Percentiles rank a stretch among this genome's conserved stretches.
Conservation (phyloP, 2,888 invertebrate species). For the Andrena hattorfiana region DNA sequence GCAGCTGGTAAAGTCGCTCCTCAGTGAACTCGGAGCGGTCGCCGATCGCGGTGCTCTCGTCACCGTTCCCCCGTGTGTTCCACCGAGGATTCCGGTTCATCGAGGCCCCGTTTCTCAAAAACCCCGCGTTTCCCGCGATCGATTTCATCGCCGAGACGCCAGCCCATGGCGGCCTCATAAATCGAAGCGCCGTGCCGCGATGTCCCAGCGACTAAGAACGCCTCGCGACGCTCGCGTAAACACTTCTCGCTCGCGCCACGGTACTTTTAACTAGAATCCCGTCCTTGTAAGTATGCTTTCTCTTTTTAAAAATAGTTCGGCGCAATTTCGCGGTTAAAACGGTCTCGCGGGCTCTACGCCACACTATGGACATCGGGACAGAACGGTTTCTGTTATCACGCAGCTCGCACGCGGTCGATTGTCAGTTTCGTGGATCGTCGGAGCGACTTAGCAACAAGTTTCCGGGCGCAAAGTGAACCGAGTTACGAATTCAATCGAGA, state of each 20-base stretch:
- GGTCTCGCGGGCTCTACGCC: neutral
- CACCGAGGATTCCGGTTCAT: conserved; percentile 24
- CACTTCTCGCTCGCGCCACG: conserved; percentile 19
- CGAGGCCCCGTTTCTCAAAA: conserved; percentile 44
- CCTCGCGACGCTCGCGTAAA: conserved; percentile 3
- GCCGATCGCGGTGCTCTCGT: conserved; percentile 74
- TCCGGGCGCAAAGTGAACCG: neutral
- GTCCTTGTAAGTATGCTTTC: conserved; percentile 65
- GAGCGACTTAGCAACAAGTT: neutral
- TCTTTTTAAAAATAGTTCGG: conserved; percentile 57
- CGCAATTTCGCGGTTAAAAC: conserved; percentile 26
- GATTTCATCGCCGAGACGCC: conserved; percentile 8
- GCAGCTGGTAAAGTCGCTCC: conserved; percentile 76
- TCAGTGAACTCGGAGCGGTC: conserved; percentile 78
- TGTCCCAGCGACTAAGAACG: conserved; percentile 4
- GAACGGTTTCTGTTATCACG: neutral
- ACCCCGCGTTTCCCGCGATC: conserved; percentile 9
- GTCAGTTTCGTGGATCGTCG: neutral
- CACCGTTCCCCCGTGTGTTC: conserved; percentile 13
- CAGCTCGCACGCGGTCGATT: neutral
- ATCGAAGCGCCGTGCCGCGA: neutral
- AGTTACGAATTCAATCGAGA: neutral
- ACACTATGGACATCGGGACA: neutral
- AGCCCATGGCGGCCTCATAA: neutral
- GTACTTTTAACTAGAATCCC: conserved; percentile 49